Conservation (phyloP, 2,797 vertebrate species). For the Gallinago nigripennis region DNA sequence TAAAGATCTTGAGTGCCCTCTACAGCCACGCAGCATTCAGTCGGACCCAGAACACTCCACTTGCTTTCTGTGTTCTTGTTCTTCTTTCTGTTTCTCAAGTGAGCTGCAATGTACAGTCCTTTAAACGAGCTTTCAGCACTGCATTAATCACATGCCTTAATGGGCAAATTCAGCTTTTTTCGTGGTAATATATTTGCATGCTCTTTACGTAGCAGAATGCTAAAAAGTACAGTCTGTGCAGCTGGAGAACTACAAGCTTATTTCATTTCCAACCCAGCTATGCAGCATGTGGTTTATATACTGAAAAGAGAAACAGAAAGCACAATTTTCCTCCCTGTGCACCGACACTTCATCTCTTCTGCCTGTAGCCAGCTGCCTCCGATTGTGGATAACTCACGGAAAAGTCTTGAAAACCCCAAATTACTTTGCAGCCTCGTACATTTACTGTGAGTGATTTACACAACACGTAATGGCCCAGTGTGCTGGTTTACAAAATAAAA, state of each 20-base stretch:
- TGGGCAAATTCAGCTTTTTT: conserved; percentile 29
- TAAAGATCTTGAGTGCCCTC: conserved; percentile 70
- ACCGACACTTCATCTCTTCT: conserved; percentile 9
- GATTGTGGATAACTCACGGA: not conserved
- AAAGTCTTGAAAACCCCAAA: conserved; percentile 7
- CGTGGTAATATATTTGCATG: conserved; percentile 17
- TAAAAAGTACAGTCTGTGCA: conserved; percentile 28
- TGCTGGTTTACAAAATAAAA: not conserved
- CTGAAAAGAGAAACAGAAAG: not conserved
- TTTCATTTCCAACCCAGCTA: conserved; percentile 15
- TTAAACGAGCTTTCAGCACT: conserved; percentile 63
- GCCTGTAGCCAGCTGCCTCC: not conserved
- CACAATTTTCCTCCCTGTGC: conserved; percentile 21
- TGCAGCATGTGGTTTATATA: not conserved
- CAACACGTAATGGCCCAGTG: not conserved
- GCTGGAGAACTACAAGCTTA: conserved; percentile 9
- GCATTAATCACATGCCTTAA: conserved; percentile 60
- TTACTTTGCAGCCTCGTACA: not conserved
- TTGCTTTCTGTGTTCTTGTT: not conserved
- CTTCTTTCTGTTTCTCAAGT: not conserved
- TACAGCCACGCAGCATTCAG: not conserved
- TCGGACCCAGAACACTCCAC: not conserved
- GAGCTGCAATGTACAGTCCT: conserved; percentile 27
- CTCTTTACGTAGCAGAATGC: not conserved
- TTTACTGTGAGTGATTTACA: not conserved